Conservation (phyloP, 2,797 vertebrate species). For the Spondyliosoma cantharus region DNA sequence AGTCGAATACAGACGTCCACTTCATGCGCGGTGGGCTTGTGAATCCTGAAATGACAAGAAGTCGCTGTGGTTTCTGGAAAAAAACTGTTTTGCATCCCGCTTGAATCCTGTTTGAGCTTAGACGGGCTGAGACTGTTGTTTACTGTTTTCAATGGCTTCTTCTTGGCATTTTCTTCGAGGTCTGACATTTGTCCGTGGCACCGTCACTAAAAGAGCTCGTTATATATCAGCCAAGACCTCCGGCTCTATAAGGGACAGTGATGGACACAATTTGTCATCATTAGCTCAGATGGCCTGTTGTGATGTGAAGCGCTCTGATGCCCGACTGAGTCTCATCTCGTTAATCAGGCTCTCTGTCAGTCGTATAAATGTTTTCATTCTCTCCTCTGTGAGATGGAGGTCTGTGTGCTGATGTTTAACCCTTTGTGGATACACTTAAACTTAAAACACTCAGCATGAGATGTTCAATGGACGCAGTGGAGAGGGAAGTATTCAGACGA, state of each 20-base stretch:
- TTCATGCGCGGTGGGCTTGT: not conserved
- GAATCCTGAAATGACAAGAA: not conserved
- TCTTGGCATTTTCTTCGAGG: slow-evolving; percentile 11
- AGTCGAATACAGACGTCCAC: not conserved
- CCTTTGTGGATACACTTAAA: not conserved
- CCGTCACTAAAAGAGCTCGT: slow-evolving; percentile 3
- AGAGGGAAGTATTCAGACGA: too few species aligned
- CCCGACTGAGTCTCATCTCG: not conserved
- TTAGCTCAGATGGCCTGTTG: slow-evolving; percentile 18
- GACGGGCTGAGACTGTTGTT: not conserved
- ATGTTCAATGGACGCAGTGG: not conserved
- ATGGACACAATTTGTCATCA: slow-evolving; percentile 6
- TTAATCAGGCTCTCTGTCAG: slow-evolving; percentile 1
- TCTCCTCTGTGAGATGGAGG: not conserved
- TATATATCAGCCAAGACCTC: slow-evolving; percentile 9
- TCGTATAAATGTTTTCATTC: not conserved
- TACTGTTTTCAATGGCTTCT: slow-evolving; percentile 1
- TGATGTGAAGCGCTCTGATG: slow-evolving; percentile 7
- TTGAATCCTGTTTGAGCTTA: too few species aligned
- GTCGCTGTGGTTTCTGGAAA: not conserved
- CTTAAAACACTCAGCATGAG: not conserved
- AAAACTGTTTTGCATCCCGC: slow-evolving; percentile 2
- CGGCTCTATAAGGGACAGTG: not conserved
- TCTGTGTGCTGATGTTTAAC: not conserved
- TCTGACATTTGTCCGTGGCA: slow-evolving; percentile 13